These are phyloP conservation scores for Corynorhinus townsendii DNA, from an alignment of 2,113 vertebrate species.

Conservation along the genomic window DNA sequence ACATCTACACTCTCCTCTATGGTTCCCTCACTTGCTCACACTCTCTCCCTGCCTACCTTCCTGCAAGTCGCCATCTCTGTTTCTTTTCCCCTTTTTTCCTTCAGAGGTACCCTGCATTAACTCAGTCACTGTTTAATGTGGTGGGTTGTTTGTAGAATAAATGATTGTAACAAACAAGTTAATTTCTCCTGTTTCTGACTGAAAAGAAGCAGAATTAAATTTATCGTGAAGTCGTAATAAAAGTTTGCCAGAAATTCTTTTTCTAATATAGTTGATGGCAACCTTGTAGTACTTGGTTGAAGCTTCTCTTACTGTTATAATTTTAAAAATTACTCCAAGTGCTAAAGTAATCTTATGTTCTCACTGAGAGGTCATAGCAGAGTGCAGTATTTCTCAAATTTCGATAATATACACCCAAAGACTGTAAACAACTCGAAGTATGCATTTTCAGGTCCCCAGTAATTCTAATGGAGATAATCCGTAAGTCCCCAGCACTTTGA, in stretches of 20 bases:
- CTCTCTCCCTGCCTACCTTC: too few species aligned
- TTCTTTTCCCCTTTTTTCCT: neutral
- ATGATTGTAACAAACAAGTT: neutral
- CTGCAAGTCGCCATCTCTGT: too few species aligned
- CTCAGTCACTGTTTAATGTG: neutral
- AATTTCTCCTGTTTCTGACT: neutral
- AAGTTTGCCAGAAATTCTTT: neutral
- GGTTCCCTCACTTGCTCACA: too few species aligned
- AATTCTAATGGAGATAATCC: neutral
- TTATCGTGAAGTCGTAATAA: neutral
- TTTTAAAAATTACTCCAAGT: neutral
- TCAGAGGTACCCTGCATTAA: neutral
- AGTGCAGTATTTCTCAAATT: neutral
- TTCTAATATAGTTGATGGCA: neutral
- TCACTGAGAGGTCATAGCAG: neutral
- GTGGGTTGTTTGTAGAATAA: neutral
- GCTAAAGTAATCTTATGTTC: neutral
- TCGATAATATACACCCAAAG: neutral
- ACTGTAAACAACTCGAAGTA: neutral
- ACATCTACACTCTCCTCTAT: too few species aligned
- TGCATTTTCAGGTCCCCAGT: neutral
- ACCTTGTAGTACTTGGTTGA: neutral
- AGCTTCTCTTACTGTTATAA: neutral
- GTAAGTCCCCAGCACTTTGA: neutral
- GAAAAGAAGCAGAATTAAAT: neutral